A percentile compares a stretch with the other conserved stretches of the same genome.
These are phyloP conservation scores for Ambastaia sidthimunki DNA, from an alignment of 2,797 vertebrate species.

Conservation along the genomic window DNA sequence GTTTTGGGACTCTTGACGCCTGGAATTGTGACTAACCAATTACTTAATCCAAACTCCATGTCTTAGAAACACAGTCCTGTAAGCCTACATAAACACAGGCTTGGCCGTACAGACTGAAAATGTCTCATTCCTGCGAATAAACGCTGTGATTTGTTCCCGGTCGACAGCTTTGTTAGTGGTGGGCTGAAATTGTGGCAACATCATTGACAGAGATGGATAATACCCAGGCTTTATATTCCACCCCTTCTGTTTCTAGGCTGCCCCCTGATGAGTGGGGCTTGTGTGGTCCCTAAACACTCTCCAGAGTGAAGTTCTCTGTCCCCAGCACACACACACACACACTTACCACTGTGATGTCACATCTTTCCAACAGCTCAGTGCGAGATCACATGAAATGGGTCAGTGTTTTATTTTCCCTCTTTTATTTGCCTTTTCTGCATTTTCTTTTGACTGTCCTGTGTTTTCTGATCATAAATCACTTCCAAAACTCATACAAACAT, in stretches of 20 bases:
- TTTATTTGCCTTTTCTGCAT: conserved; percentile 54
- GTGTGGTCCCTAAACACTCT: conserved; percentile 77
- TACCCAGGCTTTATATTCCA: conserved; percentile 59
- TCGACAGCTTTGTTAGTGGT: conserved; percentile 33
- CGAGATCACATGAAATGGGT: conserved; percentile 87
- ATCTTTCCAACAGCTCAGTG: conserved; percentile 82
- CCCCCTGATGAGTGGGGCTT: conserved; percentile 78
- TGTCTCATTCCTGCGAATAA: conserved; percentile 55
- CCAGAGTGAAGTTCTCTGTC: conserved; percentile 75
- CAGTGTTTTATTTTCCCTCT: conserved; percentile 72
- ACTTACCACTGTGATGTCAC: conserved; percentile 80
- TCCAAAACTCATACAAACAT: background rate
- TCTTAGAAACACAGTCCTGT: conserved; percentile 13
- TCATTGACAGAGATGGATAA: conserved; percentile 33
- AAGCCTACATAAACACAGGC: conserved; percentile 51
- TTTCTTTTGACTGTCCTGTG: conserved; percentile 26
- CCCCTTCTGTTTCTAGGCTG: conserved; percentile 79
- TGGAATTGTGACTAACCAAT: conserved; percentile 10
- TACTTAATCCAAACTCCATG: conserved; percentile 18
- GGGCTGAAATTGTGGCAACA: conserved; percentile 29
- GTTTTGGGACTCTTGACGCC: conserved; percentile 26
- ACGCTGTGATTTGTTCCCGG: conserved; percentile 30
- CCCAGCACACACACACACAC: conserved; percentile 78
- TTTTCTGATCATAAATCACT: background rate
- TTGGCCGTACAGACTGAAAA: conserved; percentile 45